phyloP scores from a whole-genome alignment of 1,140 invertebrate species.

The Ganaspis sp. region DNA sequence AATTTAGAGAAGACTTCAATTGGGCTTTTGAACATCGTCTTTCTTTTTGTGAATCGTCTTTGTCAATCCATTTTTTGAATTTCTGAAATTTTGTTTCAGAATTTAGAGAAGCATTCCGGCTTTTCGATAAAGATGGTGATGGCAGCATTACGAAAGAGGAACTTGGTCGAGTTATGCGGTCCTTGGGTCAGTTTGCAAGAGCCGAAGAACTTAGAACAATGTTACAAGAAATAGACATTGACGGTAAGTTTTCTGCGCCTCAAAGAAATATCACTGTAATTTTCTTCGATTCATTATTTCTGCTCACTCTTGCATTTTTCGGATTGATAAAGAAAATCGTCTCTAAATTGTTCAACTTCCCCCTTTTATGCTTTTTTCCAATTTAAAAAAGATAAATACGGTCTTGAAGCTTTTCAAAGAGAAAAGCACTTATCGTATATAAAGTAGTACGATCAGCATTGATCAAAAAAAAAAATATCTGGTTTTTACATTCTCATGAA shows the following conservation, averaged over 20 bases:
- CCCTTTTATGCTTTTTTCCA: background rate
- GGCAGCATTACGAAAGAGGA: slow-evolving; percentile 92
- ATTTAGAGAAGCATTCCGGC: slow-evolving; percentile 90
- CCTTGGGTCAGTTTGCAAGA: slow-evolving; percentile 88
- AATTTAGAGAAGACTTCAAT: slow-evolving; percentile 83
- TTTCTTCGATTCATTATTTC: background rate
- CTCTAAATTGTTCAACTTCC: no score
- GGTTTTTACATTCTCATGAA: no score
- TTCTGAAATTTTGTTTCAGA: no score
- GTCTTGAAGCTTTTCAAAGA: background rate
- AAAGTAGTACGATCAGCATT: background rate
- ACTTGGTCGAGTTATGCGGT: slow-evolving; percentile 89
- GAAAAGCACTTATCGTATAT: background rate
- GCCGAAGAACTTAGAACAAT: slow-evolving; percentile 90
- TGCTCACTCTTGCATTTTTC: background rate
- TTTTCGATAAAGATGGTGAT: slow-evolving; percentile 93
- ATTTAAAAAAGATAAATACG: background rate
- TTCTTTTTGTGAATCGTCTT: no score
- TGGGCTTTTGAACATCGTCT: no score
- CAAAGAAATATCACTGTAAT: background rate
- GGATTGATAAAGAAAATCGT: background rate
- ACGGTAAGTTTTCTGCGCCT: slow-evolving; percentile 79
- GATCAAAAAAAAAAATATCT: background rate
- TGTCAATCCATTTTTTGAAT: no score
- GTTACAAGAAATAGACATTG: slow-evolving; percentile 93